Evolutionary conservation across 2,888 invertebrate genomes (phyloP), one percentile per base, ranked within the genome.

Genomic region (Phengaris arion): DNA sequence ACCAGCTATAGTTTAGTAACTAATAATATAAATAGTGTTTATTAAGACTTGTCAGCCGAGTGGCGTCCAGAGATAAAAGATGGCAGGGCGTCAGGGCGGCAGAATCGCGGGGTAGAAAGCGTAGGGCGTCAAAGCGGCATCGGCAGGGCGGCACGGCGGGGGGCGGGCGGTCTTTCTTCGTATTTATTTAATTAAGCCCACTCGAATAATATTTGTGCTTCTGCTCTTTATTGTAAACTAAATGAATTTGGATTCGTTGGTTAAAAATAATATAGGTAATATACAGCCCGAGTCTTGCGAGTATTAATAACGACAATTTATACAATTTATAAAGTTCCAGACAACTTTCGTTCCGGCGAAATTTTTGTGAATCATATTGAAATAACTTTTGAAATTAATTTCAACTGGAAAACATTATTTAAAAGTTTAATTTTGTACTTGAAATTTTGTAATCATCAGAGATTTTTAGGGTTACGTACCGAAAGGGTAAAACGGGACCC

Each of bases 311-410:
- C 13, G 35, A 13, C 13, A 64, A 45, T 64, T 64, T 45, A 64
- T 64, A 64, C 64, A 35, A 64, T 64, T 64, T 64, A 64, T 64
- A 64, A 64, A 64, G 35, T 45, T 64, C 64, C 64, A 64, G 64
- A 35, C 64, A 5, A 35, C 64, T 35, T 35, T 64, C 64, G 35
- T 12, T 64, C 35, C 35, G 64, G 35, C 6, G 64, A 64, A 64
- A 64, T 64, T 64, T 35, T 64, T 64, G 6, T 12, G 64, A 35
- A 45, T 35, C 12, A 45, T 45, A 52, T 35, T 12, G 13, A 64
- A 64, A 64, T 64, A 45, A 45, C 64, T 64, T 64, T 64, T 35
- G 2, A 35, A 13, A 64, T 64, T 64, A 35, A 64, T 13, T 64
- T 64, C 64, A 6, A 35, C 12, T 64, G 35, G 22, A 52, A 4